Base-by-base conservation (phyloP, 2,113 vertebrate species). In the Agapornis roseicollis region DNA sequence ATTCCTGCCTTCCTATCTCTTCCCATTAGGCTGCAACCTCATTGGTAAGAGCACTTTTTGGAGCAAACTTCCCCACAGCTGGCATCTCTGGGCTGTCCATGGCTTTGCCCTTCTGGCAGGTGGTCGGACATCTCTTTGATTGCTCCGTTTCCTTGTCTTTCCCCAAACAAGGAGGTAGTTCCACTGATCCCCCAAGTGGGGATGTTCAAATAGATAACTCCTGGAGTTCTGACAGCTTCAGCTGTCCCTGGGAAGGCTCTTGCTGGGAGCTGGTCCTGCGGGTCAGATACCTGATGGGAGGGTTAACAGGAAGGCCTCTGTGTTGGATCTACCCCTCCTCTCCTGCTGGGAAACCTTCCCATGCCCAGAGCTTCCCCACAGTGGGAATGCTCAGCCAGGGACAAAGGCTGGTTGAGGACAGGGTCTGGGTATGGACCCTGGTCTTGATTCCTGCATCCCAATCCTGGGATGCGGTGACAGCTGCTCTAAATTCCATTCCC, bases 21-120 rank as follows among this genome's bases (percentile, higher is more conserved):
- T 33, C 46, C 77, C 20, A 5, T 44, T 14, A 63, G 55, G 31
- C 31, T 41, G 29, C 10, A 41, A 13, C 17, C 13, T 55, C 41
- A 35, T 52, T 72, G 37, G 4, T n/a, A 56, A 44, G 33, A 85
- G 33, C 29, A 28, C 6, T 7, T 81, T 90, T 33, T 52, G 66
- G 73, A 89, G 42, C 56, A 76, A 47, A 33, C 12, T 33, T 63
- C 52, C 41, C 53, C 0, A 4, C 56, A 46, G 58, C 22, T 6
- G 3, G 18, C 66, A 96, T 76, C 88, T 73, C 86, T 16, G 28
- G 85, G 84, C 85, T 37, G 65, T 41, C 35, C 69, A n/a, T 56
- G 19, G 22, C 33, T 64, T 66, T 71, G 42, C 2, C 1, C 73
- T 68, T 42, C 47, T 29, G 28, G 55, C 69, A 56, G 76, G 65